Evolutionary conservation across 2,113 vertebrate species (phyloP).

Genomic region (Phaethornis superciliosus): DNA sequence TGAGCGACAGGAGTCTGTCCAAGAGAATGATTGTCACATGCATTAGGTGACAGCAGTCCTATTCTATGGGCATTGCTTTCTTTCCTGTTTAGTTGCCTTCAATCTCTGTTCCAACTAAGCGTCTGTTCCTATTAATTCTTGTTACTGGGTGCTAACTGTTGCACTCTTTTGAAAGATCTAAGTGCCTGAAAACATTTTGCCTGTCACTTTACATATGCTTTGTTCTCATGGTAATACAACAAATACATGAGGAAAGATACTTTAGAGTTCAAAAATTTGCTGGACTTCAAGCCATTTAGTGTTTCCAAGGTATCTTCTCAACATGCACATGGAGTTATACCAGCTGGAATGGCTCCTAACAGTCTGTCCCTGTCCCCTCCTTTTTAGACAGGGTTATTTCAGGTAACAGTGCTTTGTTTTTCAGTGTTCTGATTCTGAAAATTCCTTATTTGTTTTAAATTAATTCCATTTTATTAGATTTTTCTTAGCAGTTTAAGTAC

Average conservation of each 20-base stretch:
- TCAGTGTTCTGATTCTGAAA: not conserved
- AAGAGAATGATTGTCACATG: not conserved
- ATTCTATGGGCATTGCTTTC: not conserved
- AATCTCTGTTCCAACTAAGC: not conserved
- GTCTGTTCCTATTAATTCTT: not conserved
- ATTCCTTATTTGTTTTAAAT: not conserved
- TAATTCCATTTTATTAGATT: not conserved
- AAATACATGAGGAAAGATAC: not conserved
- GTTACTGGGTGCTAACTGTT: not conserved
- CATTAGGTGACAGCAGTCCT: not conserved
- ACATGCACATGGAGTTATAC: not conserved
- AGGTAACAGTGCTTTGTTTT: not conserved
- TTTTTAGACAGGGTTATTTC: not conserved
- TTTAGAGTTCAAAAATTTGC: not conserved
- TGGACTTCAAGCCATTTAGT: not conserved
- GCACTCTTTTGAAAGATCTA: not conserved
- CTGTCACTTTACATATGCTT: not conserved
- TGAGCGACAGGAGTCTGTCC: not conserved
- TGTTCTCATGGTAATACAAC: not conserved
- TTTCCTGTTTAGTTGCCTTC: not conserved
- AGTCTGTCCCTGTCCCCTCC: too few species aligned
- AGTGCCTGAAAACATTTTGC: not conserved
- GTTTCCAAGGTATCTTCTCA: not conserved
- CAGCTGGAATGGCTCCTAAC: not conserved
- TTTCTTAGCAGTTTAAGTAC: not conserved